Percentiles rank a stretch among this genome's conserved stretches.
Evolutionary conservation across 2,888 invertebrate species (phyloP).

Genomic region (Cephalotes varians): DNA sequence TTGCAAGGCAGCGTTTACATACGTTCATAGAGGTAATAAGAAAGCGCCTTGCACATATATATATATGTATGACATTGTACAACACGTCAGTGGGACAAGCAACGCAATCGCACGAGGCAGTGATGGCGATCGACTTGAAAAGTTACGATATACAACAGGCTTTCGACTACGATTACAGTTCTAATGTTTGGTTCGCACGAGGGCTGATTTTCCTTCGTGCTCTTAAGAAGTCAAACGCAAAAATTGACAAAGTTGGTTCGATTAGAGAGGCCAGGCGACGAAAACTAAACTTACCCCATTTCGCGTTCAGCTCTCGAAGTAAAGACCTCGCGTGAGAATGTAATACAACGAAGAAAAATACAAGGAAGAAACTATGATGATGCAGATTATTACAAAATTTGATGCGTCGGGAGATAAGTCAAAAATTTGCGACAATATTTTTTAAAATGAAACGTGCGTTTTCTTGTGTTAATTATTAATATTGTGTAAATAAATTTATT

Average conservation of each 20-base stretch:
- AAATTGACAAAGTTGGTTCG: slow-evolving; percentile 1
- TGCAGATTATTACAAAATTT: slow-evolving; percentile 16
- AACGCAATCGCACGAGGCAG: slow-evolving; percentile 63
- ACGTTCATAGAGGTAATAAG: slow-evolving; percentile 50
- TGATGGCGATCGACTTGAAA: slow-evolving; percentile 43
- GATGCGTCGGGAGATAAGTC: neutral
- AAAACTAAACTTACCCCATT: slow-evolving; percentile 51
- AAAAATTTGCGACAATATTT: neutral
- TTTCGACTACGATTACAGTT: slow-evolving; percentile 32
- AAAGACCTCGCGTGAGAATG: slow-evolving; percentile 28
- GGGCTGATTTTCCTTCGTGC: slow-evolving; percentile 4
- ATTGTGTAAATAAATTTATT: neutral
- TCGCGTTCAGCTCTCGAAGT: slow-evolving; percentile 20
- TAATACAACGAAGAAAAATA: neutral
- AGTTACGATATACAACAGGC: slow-evolving; percentile 32
- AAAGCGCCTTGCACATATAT: slow-evolving; percentile 31
- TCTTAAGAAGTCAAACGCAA: slow-evolving; percentile 25
- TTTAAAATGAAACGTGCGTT: neutral
- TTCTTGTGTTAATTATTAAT: neutral
- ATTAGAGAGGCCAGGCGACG: slow-evolving; percentile 16
- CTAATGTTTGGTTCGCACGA: neutral
- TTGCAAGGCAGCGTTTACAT: slow-evolving; percentile 64
- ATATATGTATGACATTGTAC: slow-evolving; percentile 43
- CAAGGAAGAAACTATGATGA: neutral
- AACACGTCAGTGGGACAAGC: slow-evolving; percentile 58